phyloP scores from a whole-genome alignment of 1,140 invertebrate species.

The Drosophila tsacasi region DNA sequence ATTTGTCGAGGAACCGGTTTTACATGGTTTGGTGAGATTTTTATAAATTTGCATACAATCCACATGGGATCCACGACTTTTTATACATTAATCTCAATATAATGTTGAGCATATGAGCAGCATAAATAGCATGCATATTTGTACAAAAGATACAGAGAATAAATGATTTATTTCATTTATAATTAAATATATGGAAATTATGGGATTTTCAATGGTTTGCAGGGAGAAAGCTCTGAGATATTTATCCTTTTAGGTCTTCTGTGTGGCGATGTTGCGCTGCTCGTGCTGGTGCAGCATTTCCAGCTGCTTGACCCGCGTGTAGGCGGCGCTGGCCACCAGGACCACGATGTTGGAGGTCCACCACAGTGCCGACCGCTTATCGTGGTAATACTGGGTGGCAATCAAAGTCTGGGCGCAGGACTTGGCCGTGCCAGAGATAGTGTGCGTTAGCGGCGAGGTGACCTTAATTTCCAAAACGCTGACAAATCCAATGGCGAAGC shows the following conservation, averaged over 20 bases:
- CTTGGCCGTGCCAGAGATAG: conserved; percentile 99
- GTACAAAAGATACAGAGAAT: no score
- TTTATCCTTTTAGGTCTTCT: conserved; percentile 60
- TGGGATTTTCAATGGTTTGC: not conserved
- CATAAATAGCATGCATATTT: no score
- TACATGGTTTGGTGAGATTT: conserved; percentile 10
- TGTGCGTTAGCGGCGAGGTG: conserved; percentile 99
- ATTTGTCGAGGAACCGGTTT: conserved; percentile 35
- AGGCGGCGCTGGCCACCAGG: conserved; percentile 94
- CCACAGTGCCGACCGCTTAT: conserved; percentile 95
- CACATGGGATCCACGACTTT: conserved; percentile 6
- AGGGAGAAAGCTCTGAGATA: no score
- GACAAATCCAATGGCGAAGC: conserved; percentile 98
- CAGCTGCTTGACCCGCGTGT: conserved; percentile 95
- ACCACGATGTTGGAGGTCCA: conserved; percentile 98
- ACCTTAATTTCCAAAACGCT: conserved; percentile 98
- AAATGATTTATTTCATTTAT: not conserved
- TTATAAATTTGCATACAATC: conserved; percentile 12
- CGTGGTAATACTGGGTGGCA: conserved; percentile 95
- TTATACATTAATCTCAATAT: not conserved
- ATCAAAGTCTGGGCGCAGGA: conserved; percentile 98
- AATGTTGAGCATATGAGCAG: not conserved
- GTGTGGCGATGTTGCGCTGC: conserved; percentile 50
- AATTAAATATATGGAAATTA: not conserved
- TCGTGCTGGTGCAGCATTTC: conserved; percentile 89